These are phyloP conservation scores for Phasia obesa DNA, from an alignment of 2,888 invertebrate species.

Conservation along the genomic window DNA sequence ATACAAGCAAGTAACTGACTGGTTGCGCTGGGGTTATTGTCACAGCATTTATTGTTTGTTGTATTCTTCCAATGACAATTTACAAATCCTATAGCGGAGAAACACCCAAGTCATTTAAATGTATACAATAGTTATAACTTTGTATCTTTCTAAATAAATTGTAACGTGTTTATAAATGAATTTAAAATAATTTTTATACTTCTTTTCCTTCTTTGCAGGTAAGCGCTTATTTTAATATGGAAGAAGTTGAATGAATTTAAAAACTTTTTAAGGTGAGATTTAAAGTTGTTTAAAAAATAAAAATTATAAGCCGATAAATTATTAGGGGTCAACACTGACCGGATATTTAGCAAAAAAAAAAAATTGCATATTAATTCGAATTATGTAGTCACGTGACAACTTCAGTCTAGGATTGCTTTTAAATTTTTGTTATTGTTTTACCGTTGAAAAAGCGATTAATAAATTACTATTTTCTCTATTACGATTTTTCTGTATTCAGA, in stretches of 20 bases:
- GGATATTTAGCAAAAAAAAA: neutral
- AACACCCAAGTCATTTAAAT: neutral
- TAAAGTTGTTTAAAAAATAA: neutral
- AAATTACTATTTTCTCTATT: neutral
- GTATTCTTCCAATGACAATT: slow-evolving; percentile 23
- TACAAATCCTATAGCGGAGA: no score
- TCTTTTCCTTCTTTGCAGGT: slow-evolving; percentile 52
- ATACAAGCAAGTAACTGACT: neutral
- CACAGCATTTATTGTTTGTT: slow-evolving; percentile 1
- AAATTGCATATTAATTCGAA: neutral
- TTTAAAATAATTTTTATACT: slow-evolving; percentile 13
- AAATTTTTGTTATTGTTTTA: neutral
- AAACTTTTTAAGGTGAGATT: slow-evolving; percentile 30
- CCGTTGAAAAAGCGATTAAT: neutral
- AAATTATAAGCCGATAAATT: neutral
- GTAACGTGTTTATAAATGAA: slow-evolving; percentile 23
- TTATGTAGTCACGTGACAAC: neutral
- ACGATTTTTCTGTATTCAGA: neutral
- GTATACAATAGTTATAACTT: neutral
- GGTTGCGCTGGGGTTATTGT: slow-evolving; percentile 9
- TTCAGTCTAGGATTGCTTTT: neutral
- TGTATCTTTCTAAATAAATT: slow-evolving; percentile 30
- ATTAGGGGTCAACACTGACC: neutral
- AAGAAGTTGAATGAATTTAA: neutral
- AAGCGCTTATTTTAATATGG: slow-evolving; percentile 10